Evolutionary conservation across 2,797 vertebrate species (phyloP).

Genomic region (Tapera naevia): DNA sequence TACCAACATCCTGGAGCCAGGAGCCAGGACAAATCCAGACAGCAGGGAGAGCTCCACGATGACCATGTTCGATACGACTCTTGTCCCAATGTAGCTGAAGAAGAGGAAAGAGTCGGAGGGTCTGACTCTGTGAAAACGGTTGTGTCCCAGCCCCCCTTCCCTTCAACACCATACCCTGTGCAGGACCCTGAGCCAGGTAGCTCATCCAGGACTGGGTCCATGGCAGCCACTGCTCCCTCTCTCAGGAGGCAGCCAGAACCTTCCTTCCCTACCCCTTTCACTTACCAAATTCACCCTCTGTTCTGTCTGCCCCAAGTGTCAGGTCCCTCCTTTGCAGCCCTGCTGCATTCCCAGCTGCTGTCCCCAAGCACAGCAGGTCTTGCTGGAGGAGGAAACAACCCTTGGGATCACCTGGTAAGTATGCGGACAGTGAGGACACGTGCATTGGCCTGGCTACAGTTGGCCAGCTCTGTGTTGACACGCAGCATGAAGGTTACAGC

Average conservation of each 20-base stretch:
- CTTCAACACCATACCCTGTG: neutral
- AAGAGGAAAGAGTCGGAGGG: neutral
- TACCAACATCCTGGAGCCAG: constrained; percentile 18
- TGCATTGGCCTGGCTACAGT: neutral
- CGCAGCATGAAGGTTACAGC: constrained; percentile 24
- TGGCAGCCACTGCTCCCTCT: neutral
- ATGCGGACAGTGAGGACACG: neutral
- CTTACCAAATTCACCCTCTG: neutral
- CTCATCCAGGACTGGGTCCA: neutral
- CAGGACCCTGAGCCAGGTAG: neutral
- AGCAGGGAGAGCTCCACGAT: constrained; percentile 69
- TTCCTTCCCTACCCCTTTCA: neutral
- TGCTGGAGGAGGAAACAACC: neutral
- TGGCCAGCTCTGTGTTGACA: constrained; percentile 24
- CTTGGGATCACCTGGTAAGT: constrained; percentile 27
- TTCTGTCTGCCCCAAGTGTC: neutral
- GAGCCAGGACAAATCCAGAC: constrained; percentile 52
- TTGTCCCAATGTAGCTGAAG: constrained; percentile 66
- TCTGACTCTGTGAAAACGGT: neutral
- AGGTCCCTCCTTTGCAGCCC: neutral
- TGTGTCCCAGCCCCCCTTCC: neutral
- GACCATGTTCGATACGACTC: constrained; percentile 72
- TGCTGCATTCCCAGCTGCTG: neutral
- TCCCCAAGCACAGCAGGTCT: neutral
- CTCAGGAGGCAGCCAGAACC: neutral